phyloP scores from a whole-genome alignment of 2,888 invertebrate genomes.

The Asteroscopus sphinx region DNA sequence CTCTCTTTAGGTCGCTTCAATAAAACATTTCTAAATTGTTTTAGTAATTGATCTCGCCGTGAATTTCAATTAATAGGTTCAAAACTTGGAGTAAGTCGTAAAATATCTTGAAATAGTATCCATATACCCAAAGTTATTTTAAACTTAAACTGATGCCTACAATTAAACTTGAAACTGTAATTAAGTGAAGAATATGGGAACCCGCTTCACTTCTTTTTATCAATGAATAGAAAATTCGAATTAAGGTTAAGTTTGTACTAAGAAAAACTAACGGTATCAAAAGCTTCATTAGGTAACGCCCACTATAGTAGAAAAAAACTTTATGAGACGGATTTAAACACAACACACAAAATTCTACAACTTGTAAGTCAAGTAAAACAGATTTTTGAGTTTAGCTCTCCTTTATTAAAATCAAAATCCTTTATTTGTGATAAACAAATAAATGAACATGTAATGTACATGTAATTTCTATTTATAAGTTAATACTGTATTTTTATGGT shows the following conservation, averaged over 20 bases:
- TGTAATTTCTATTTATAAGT: too few relatives aligned
- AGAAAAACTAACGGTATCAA: background rate
- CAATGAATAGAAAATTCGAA: background rate
- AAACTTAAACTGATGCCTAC: constrained; percentile 13
- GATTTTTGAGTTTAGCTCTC: too few relatives aligned
- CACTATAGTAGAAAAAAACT: too few relatives aligned
- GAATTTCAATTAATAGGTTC: constrained; percentile 13
- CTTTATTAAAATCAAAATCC: too few relatives aligned
- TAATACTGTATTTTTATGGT: too few relatives aligned
- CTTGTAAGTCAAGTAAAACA: too few relatives aligned
- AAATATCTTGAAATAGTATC: constrained; percentile 24
- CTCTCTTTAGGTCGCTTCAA: constrained; percentile 2
- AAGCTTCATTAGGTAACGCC: too few relatives aligned
- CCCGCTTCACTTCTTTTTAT: background rate
- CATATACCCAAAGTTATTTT: constrained; percentile 24
- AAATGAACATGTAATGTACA: too few relatives aligned
- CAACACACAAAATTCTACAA: too few relatives aligned
- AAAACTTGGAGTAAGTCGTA: constrained; percentile 10
- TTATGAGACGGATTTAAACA: too few relatives aligned
- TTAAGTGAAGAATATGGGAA: constrained; percentile 19
- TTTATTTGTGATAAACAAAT: too few relatives aligned
- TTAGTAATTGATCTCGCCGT: constrained; percentile 45
- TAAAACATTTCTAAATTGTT: constrained; percentile 32
- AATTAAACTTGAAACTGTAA: constrained; percentile 32
- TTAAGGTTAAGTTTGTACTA: background rate